A percentile compares a stretch with the other conserved stretches of the same genome.
These are phyloP conservation scores for Smutsia temminckii DNA, from an alignment of 2,797 vertebrate genomes.

Conservation along the genomic window DNA sequence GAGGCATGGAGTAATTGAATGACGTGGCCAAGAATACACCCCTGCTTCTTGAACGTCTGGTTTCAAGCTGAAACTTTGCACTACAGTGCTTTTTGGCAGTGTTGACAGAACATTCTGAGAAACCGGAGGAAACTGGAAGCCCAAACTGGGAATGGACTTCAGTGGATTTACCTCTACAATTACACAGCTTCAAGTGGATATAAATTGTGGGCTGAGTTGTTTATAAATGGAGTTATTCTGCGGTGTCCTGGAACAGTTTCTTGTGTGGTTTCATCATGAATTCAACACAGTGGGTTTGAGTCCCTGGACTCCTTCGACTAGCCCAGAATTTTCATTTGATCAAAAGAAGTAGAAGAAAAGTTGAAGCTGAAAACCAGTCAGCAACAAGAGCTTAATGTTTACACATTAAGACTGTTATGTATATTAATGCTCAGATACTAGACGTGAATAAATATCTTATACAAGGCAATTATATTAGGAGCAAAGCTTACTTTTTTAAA, in stretches of 20 bases:
- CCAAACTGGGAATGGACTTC: not conserved
- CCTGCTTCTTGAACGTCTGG: not conserved
- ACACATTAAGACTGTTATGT: not conserved
- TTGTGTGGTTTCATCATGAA: not conserved
- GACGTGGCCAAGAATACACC: not conserved
- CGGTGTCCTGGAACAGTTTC: not conserved
- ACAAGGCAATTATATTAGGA: not conserved
- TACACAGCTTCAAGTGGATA: not conserved
- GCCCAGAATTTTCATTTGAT: not conserved
- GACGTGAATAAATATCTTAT: not conserved
- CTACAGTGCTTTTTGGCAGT: not conserved
- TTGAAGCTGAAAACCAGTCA: not conserved
- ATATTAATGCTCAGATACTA: not conserved
- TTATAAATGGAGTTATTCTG: not conserved
- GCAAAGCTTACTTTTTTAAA: not conserved
- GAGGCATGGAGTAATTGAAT: not conserved
- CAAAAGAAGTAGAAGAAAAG: not conserved
- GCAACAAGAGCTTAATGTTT: not conserved
- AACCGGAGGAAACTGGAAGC: not conserved
- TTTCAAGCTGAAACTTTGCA: not conserved
- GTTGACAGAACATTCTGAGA: not conserved
- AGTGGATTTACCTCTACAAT: not conserved
- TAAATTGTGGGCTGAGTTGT: not conserved
- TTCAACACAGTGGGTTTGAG: not conserved
- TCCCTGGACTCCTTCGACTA: not conserved